These are phyloP conservation scores for Bungarus multicinctus DNA, from an alignment of 2,113 vertebrate genomes.

Conservation along the genomic window DNA sequence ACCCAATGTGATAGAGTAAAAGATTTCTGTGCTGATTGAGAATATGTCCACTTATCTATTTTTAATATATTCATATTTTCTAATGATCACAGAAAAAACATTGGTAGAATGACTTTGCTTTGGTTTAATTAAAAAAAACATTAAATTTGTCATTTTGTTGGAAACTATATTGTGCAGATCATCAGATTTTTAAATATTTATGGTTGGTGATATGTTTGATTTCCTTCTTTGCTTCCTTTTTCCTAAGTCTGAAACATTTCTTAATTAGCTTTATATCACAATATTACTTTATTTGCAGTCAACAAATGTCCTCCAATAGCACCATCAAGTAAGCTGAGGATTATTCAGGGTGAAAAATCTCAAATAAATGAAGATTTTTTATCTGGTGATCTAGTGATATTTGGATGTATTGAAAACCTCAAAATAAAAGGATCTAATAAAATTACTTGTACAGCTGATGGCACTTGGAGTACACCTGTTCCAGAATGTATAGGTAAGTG, in stretches of 20 bases:
- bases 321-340: conserved; percentile 53
- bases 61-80: not conserved
- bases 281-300: conserved; percentile 59
- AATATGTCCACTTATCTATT: not conserved
- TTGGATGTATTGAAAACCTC: conserved; percentile 69
- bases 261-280: not conserved
- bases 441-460: conserved; percentile 72
- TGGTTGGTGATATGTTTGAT: not conserved
- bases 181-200: not conserved
- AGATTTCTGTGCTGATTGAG: not conserved
- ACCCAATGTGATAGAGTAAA: not conserved
- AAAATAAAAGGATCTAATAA: conserved; percentile 59
- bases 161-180: not conserved
- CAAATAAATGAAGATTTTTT: conserved; percentile 57
- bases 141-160: not conserved
- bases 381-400: conserved; percentile 70
- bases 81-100: not conserved
- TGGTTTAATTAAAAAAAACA: not conserved
- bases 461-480: conserved; percentile 70
- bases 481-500: conserved; percentile 80
- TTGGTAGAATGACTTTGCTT: not conserved
- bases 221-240: not conserved
- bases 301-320: conserved; percentile 65
- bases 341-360: conserved; percentile 31
- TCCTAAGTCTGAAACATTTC: not conserved